phyloP scores from a whole-genome alignment of 2,888 invertebrate species.

The Geophilus truncorum region DNA sequence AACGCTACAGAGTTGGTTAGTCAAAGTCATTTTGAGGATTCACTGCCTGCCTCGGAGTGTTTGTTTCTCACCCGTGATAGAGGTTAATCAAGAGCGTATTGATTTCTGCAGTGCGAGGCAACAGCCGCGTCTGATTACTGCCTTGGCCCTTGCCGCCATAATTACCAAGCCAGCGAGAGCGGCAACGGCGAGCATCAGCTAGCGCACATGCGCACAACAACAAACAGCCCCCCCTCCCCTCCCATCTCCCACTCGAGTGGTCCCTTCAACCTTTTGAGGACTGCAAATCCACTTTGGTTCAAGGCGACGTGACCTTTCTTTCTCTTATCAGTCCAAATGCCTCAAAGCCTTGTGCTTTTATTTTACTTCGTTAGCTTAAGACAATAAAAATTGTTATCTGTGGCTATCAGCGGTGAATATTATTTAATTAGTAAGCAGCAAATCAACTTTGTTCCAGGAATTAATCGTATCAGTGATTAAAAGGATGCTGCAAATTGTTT shows the following conservation, averaged over 20 bases:
- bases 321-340: conserved; percentile 4
- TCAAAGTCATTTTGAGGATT: neutral
- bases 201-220: conserved; percentile 5
- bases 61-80: conserved; percentile 27
- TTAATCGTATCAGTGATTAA: no score
- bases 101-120: conserved; percentile 23
- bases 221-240: neutral
- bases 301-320: conserved; percentile 10
- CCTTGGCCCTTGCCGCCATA: conserved; percentile 17
- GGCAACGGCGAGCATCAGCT: no score
- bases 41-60: conserved; percentile 14
- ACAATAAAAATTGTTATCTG: neutral
- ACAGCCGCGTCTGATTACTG: conserved; percentile 23
- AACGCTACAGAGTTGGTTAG: neutral
- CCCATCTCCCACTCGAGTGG: neutral
- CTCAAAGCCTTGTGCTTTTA: neutral
- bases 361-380: conserved; percentile 4
- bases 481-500: no score
- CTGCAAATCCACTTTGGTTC: neutral
- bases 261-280: conserved; percentile 17
- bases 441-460: neutral
- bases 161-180: conserved; percentile 10
- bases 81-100: conserved; percentile 27
- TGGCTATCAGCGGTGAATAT: neutral
- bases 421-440: neutral